Evolutionary conservation across 2,113 vertebrate genomes (phyloP), one percentile per base, ranked within the genome.

Genomic region (Megaleporinus macrocephalus): DNA sequence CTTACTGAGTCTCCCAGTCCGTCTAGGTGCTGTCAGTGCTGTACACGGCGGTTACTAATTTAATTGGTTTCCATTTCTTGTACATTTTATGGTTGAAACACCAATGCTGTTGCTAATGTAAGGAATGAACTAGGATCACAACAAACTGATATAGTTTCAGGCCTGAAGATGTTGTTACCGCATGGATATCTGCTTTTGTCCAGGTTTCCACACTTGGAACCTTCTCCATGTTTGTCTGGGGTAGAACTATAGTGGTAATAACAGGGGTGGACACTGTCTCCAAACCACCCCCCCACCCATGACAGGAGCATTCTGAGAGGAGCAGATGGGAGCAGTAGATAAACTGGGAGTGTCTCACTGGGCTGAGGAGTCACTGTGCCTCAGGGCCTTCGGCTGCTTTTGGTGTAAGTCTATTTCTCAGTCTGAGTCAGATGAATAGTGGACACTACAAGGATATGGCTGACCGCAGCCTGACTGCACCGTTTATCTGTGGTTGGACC

Each of bases 261-360:
- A 61, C 78, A 62, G 79, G 61, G 30, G 20, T 29, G 15, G 24
- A 66, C 13, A 18, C 59, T 41, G 66, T 71, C 12, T 49, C 65
- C 83, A 68, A 73, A 24, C 15, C 55, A 62, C 83, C 79, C 78
- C 14, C 59, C 20, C 0, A 5, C 41, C 41, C 20, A 70, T 15
- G 26, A 62, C 26, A 30, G 12, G 44, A 89, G 86, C 82, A 84
- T 87, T 86, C 90, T 89, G 90, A 88, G 83, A 83, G 80, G 80
- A 89, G 89, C 88, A 91, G 92, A 92, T 92, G 88, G 85, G 87
- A 82, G 16, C 70, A 30, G 76, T 75, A 88, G 91, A 92, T 92
- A 92, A 91, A 90, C 87, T 24, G 41, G 79, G 79, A 66, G 83
- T 89, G 90, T 87, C 74, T 90, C 88, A 90, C 89, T 86, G 9